Base-by-base conservation (phyloP, 2,113 vertebrate genomes). In the Calidris pugnax region DNA sequence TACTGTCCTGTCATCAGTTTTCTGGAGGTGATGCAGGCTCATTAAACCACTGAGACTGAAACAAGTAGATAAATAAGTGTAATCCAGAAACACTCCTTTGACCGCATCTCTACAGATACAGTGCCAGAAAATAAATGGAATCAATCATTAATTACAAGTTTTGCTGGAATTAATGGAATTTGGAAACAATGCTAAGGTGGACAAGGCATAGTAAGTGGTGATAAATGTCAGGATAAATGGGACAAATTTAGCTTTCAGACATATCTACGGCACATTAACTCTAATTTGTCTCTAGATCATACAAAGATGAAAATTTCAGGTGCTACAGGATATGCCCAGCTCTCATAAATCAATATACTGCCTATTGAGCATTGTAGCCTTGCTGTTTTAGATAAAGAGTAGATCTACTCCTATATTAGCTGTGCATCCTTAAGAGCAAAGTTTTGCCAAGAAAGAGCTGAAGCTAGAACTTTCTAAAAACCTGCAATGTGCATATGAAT, bases 181-280 rank as follows among this genome's bases (percentile, higher is more conserved):
- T 89, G 53, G 74, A 87, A 95, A 87, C 13, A 60, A 64, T 81
- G 55, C 19, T 89, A 48, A 89, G 33, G 18, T 90, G 72, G 47
- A 67, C 14, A 81, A 56, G 39, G 22, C 63, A 77, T 27, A 48
- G 48, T 48, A 76, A 71, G 37, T 55, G 24, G 37, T 64, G 57
- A 83, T 83, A 81, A 76, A 96, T 45, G n/a, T 76, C 74, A 89
- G 37, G 57, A 53, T 85, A 87, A 82, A 82, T 24, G 28, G 68
- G 48, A 90, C 47, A 78, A 75, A 78, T 95, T 57, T 90, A 88
- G 56, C 64, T 74, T 94, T 94, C 73, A 89, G 72, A 68, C 8
- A 3, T 74, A 56, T 64, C 60, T 84, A 57, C 53, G 75, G 50
- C 76, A 73, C n/a, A 30, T 93, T 75, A 81, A 67, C 22, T 78